Evolutionary conservation across 1,140 invertebrate species (phyloP), one percentile per base, ranked within the genome.

Genomic region (Schlechtendalia chinensis): DNA sequence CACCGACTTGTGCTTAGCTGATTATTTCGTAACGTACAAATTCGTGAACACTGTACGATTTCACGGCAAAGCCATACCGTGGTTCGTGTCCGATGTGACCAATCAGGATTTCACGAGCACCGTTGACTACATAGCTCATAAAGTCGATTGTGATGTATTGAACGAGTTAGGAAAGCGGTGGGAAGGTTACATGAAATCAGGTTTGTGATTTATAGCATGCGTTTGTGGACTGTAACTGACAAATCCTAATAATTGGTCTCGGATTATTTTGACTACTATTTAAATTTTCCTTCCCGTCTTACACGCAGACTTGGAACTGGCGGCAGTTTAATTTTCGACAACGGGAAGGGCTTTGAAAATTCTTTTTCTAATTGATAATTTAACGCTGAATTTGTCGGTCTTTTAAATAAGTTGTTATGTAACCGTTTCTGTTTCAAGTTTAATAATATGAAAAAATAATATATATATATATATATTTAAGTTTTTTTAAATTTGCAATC

Each of bases 61-160:
- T 83, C 91, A 97, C 85, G 91, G 92, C 0, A 99, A 99, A 88
- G 87, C 88, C 14, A 92, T 96, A 82, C 97, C 97, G 0, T 99
- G 98, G 98, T 99, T 95, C 86, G 91, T 99, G 1, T 99, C 97
- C 14, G 98, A 99, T 86, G 92, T 93, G 1, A 94, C 91, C 11
- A 83, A 83, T 24, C 84, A 86, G 10, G 97, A 99, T 87, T 91
- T 97, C 71, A 82, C 89, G 82, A 96, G 91, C 91, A 89, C 89
- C 0, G 82, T 92, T 19, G 81, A 89, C 16, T 84, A 85, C 53
- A 85, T 90, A 82, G 82, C 82, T 27, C 84, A 85, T 24, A 86
- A 87, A 45, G 6, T 84, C 3, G 82, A 87, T 6, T 69, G 81
- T 81, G 90, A n/a, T 80, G 87, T 22, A 69, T 74, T 88, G 29